phyloP scores from a whole-genome alignment of 2,113 vertebrate genomes.

The Odontophorus gujanensis region DNA sequence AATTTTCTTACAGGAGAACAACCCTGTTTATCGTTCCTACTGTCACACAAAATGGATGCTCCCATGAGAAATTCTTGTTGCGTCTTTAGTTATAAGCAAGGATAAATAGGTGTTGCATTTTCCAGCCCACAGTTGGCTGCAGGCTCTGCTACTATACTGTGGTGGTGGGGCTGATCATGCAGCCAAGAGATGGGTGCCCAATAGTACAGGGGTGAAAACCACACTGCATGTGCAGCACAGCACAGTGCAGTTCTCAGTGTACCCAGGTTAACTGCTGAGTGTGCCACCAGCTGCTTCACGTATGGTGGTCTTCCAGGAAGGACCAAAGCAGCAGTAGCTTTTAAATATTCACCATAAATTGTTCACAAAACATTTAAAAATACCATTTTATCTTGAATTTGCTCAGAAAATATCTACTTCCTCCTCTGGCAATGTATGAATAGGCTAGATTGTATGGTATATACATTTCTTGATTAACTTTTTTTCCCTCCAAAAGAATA shows the following conservation, averaged over 20 bases:
- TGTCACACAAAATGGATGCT: not conserved
- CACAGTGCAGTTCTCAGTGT: rapidly evolving
- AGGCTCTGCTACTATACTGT: not conserved
- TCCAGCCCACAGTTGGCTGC: no score
- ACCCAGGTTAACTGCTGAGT: not conserved
- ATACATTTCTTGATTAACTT: not conserved
- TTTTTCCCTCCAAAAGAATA: not conserved
- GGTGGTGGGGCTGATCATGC: not conserved
- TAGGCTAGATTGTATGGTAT: not conserved
- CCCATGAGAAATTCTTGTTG: rapidly evolving
- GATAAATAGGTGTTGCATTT: not conserved
- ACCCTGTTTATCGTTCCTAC: not conserved
- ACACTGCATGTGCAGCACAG: rapidly evolving
- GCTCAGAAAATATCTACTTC: not conserved
- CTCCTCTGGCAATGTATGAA: not conserved
- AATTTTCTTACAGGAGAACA: not conserved
- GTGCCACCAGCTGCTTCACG: not conserved
- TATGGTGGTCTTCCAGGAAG: not conserved
- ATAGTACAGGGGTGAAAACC: not conserved
- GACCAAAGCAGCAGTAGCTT: not conserved
- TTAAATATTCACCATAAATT: not conserved
- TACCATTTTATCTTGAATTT: not conserved
- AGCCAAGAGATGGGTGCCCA: not conserved
- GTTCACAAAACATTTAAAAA: not conserved
- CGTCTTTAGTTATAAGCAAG: not conserved